A percentile compares a stretch with the other conserved stretches of the same genome.
These are phyloP conservation scores for Morus bassanus DNA, from an alignment of 2,797 vertebrate genomes.

Conservation along the genomic window DNA sequence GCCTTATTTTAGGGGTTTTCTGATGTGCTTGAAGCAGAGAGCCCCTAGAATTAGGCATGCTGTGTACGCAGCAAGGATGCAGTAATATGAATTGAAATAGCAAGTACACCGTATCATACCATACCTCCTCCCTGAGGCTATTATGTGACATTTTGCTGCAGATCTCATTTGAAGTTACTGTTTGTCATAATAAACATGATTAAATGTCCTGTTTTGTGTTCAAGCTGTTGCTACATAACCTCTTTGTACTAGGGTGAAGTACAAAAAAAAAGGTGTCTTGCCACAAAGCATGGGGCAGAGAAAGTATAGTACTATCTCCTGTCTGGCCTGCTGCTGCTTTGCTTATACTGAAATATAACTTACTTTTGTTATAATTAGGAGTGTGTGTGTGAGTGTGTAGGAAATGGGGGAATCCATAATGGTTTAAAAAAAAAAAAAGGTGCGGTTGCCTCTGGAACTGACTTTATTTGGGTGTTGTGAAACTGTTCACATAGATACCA, in stretches of 20 bases:
- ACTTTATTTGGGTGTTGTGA: not conserved
- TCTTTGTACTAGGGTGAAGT: not conserved
- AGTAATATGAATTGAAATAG: not conserved
- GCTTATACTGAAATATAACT: not conserved
- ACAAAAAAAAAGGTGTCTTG: not conserved
- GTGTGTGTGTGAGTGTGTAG: too few relatives aligned
- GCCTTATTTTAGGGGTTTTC: not conserved
- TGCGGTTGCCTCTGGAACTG: not conserved
- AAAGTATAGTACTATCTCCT: not conserved
- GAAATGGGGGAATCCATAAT: not conserved
- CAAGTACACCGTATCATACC: rapidly evolving
- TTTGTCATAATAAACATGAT: conserved; percentile 38
- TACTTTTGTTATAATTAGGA: not conserved
- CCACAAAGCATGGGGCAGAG: not conserved
- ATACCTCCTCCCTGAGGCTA: not conserved
- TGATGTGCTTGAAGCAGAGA: not conserved
- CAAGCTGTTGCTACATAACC: not conserved
- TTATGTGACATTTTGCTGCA: not conserved
- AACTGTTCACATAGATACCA: not conserved
- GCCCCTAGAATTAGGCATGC: not conserved
- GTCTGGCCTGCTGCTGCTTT: not conserved
- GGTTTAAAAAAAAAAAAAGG: not conserved
- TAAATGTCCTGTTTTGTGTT: not conserved
- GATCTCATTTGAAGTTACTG: not conserved
- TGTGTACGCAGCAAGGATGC: not conserved